Conservation (phyloP, 2,888 invertebrate genomes). For the Cheiracanthium punctorium region DNA sequence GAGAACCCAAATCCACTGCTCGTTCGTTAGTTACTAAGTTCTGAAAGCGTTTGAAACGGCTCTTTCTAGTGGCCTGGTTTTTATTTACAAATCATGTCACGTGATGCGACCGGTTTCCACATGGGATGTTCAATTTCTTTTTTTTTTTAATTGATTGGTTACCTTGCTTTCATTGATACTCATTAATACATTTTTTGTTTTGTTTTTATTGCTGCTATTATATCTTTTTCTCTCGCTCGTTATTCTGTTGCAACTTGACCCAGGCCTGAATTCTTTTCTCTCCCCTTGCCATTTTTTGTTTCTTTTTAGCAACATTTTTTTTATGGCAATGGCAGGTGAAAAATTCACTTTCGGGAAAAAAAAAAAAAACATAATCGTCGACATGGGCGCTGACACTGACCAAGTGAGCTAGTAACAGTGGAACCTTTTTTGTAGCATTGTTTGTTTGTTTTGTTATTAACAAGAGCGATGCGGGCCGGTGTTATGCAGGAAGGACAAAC, state of each 20-base stretch:
- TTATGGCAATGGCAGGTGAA: neutral
- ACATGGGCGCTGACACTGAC: neutral
- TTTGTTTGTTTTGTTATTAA: neutral
- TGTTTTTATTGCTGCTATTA: too few relatives aligned
- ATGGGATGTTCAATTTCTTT: neutral
- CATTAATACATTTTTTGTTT: neutral
- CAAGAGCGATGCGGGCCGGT: neutral
- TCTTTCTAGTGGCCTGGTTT: slow-evolving; percentile 24
- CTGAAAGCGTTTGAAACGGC: neutral
- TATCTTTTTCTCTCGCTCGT: too few relatives aligned
- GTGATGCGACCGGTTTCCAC: slow-evolving; percentile 16
- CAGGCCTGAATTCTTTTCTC: slow-evolving; percentile 7
- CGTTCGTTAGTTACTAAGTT: neutral
- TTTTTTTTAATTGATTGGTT: slow-evolving; percentile 8
- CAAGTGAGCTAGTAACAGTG: neutral
- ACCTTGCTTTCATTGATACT: neutral
- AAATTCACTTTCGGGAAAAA: neutral
- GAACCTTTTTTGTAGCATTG: neutral
- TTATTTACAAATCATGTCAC: slow-evolving; percentile 28
- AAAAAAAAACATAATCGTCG: too few relatives aligned
- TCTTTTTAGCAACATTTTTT: neutral
- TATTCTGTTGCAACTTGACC: slow-evolving; percentile 1
- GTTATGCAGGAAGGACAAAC: neutral
- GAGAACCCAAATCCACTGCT: neutral
- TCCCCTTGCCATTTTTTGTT: neutral